These are phyloP conservation scores for Fistularia tabacaria DNA, from an alignment of 2,797 vertebrate genomes.

Conservation along the genomic window DNA sequence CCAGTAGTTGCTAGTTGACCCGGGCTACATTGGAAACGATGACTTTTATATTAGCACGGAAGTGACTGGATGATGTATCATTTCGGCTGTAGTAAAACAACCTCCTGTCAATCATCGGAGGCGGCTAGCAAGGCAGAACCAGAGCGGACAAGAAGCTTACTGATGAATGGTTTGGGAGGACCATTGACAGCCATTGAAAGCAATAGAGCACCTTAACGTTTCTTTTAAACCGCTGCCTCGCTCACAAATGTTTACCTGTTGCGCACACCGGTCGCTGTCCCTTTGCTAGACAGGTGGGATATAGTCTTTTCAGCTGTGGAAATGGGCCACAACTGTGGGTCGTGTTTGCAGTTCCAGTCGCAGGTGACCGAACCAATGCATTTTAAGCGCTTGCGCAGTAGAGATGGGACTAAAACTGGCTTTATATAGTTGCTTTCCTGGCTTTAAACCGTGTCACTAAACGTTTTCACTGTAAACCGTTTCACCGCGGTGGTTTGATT, in stretches of 20 bases:
- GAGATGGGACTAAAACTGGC: too few relatives aligned
- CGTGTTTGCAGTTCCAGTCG: conserved; percentile 36
- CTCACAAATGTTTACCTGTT: conserved; percentile 47
- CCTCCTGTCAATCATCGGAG: too few relatives aligned
- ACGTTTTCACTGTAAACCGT: too few relatives aligned
- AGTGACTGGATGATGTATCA: too few relatives aligned
- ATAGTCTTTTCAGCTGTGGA: conserved; percentile 11
- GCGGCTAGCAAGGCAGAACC: conserved; percentile 2
- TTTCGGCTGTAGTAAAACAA: too few relatives aligned
- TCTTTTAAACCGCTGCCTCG: background rate
- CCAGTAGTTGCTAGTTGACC: too few relatives aligned
- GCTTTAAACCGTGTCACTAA: background rate
- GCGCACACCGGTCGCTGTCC: conserved; percentile 18
- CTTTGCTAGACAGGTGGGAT: conserved; percentile 8
- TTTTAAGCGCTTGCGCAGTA: too few relatives aligned
- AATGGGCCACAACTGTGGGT: conserved; percentile 44
- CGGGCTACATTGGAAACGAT: too few relatives aligned
- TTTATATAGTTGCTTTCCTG: background rate
- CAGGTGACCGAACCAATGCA: conserved; percentile 19
- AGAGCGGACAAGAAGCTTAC: conserved; percentile 12
- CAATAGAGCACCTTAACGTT: background rate
- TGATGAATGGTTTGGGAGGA: conserved; percentile 15
- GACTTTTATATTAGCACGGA: too few relatives aligned
- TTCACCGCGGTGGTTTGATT: too few relatives aligned
- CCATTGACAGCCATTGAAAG: conserved; percentile 8